Evolutionary conservation across 2,888 invertebrate genomes (phyloP), one percentile per base, ranked within the genome.

Genomic region (Carabus problematicus): DNA sequence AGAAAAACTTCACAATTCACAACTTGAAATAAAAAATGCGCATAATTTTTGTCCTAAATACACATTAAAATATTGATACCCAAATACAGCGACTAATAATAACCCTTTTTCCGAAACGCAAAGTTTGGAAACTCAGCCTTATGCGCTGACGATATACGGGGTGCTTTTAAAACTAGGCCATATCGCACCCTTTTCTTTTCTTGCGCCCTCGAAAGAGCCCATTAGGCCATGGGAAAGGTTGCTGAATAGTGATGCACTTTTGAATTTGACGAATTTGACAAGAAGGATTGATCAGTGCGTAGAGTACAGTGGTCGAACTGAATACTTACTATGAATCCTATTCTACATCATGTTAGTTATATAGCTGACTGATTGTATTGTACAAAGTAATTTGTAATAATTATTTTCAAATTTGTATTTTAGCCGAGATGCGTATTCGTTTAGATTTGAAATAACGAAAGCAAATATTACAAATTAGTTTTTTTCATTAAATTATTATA

Each of bases 51-150:
- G 54, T 67, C 67, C 67, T 67, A 67, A 67, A 60, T 60, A 52
- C 67, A 67, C 67, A 67, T 67, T 67, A 67, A 60, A 67, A 67
- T 67, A 67, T 67, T 67, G 67, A 67, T 67, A 67, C 67, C 64
- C 64, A 64, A 64, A 64, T 64, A 64, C 64, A 64, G 45, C 41
- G 56, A 18, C 55, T 64, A 64, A 64, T 64, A 64, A 64, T 42
- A 67, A 67, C 67, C 67, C 67, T 67, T 67, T 60, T 49, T 52
- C n/a, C 19, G 16, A 29, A 6, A 52, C 52, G 52, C 9, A 52
- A 12, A 16, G 9, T 19, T 52, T 18, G 19, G 14, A 16, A 12
- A 52, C 6, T 52, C 14, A 18, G 12, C 16, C 52, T 18, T 52
- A 52, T 12, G 52, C 3, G 1, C 16, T 1, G 19, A 9, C 9